Evolutionary conservation across 2,113 vertebrate genomes (phyloP), one percentile per base, ranked within the genome.

Genomic region (Lates calcarifer): DNA sequence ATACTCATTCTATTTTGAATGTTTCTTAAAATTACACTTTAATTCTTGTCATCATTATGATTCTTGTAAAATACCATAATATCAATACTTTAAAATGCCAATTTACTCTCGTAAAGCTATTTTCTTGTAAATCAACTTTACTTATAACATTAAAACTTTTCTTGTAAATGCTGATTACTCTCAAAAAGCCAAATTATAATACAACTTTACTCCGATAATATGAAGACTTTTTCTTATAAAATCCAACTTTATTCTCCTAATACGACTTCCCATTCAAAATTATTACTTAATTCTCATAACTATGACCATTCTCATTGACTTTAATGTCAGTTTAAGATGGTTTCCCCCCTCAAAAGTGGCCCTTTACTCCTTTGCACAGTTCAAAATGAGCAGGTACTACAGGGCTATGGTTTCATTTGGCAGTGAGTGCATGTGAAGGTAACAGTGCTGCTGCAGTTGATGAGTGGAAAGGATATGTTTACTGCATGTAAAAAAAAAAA

Each of bases 381-480:
- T 15, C 0, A 6, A 47, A 24, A 24, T 8, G 4, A 26, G 57
- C 14, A 33, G 31, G 20, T 24, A 29, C 28, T 15, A 24, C 60
- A 67, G 61, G 8, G 20, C 61, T 60, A 14, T 68, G 43, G 58
- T 61, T 67, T 35, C 6, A 17, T 70, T 33, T 17, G 62, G 68
- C 60, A 72, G 58, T 45, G 64, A 60, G 65, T 17, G 51, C 45
- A 18, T 7, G 51, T 39, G 71, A 72, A 3, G 4, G 28, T 68
- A 57, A 31, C 24, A 6, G 47, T 74, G 55, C 57, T 35, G 51
- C 49, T 67, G 63, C 35, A 22, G 35, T 11, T 43, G 33, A 62
- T 1, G 10, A 18, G 12, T 58, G 55, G 20, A 61, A 26, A 71
- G 62, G 61, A 87, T 68, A 82, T 75, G 86, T 90, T 89, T 82